Conservation (phyloP, 2,113 vertebrate genomes). For the Vidua macroura region DNA sequence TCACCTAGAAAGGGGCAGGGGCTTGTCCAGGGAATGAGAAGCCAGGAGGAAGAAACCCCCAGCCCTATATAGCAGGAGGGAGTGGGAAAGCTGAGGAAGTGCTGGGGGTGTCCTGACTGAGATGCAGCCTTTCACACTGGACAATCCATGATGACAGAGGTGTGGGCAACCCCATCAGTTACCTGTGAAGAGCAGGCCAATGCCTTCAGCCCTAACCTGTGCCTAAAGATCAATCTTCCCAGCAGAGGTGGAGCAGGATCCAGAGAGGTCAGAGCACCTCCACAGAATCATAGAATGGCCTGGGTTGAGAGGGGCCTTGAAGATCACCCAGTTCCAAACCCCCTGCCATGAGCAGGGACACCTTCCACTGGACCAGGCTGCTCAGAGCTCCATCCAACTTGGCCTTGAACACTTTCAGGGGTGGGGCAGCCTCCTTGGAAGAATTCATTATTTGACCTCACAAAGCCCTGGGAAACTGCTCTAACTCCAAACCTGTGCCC, state of each 20-base stretch:
- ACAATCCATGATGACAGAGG: rapidly evolving
- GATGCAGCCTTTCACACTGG: background rate
- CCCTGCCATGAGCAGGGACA: background rate
- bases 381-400: background rate
- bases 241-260: background rate
- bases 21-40: background rate
- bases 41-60: background rate
- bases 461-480: background rate
- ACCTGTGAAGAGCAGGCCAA: background rate
- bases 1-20: background rate
- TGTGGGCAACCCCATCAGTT: background rate
- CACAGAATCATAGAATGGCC: rapidly evolving
- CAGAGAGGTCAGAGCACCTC: background rate
- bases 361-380: background rate
- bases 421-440: background rate
- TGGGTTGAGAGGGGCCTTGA: background rate
- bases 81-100: background rate
- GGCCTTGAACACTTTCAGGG: background rate
- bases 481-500: background rate
- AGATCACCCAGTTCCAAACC: background rate
- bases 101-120: background rate
- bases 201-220: background rate
- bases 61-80: background rate
- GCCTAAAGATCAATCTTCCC: background rate
- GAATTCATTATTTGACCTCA: background rate